phyloP scores from a whole-genome alignment of 1,140 invertebrate species.

The Diprion similis region DNA sequence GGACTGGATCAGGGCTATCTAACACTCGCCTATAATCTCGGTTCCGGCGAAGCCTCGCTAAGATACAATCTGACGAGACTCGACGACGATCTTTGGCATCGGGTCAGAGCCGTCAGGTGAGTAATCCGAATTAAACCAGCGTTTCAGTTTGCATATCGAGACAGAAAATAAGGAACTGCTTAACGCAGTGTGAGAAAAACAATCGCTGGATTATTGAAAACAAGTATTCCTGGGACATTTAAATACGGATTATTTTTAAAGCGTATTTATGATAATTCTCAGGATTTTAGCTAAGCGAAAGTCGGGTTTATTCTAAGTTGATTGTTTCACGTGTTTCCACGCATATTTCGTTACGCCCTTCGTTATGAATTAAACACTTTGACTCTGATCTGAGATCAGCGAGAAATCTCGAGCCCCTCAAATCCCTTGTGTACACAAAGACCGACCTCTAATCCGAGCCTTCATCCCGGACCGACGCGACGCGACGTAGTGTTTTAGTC shows the following conservation, averaged over 20 bases:
- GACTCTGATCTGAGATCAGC: not conserved
- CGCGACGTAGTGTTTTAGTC: not conserved
- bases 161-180: not conserved
- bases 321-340: too few relatives aligned
- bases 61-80: conserved; percentile 86
- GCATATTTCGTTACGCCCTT: too few relatives aligned
- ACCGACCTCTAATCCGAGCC: not conserved
- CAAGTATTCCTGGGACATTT: too few relatives aligned
- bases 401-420: not conserved
- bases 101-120: conserved; percentile 86
- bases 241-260: too few relatives aligned
- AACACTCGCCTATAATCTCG: conserved; percentile 75
- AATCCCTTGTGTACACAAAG: not conserved
- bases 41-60: conserved; percentile 80
- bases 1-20: conserved; percentile 81
- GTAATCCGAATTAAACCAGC: not conserved
- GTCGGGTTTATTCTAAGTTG: too few relatives aligned
- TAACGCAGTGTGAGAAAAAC: too few relatives aligned
- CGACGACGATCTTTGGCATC: conserved; percentile 92
- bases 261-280: not conserved
- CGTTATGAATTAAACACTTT: not conserved
- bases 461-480: not conserved
- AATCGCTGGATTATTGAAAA: too few relatives aligned
- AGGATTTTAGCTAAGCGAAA: too few relatives aligned
- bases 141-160: not conserved